Percentiles rank a stretch among this genome's conserved stretches.
These are phyloP conservation scores for Todiramphus saurophagus DNA, from an alignment of 2,113 vertebrate species.

Conservation along the genomic window DNA sequence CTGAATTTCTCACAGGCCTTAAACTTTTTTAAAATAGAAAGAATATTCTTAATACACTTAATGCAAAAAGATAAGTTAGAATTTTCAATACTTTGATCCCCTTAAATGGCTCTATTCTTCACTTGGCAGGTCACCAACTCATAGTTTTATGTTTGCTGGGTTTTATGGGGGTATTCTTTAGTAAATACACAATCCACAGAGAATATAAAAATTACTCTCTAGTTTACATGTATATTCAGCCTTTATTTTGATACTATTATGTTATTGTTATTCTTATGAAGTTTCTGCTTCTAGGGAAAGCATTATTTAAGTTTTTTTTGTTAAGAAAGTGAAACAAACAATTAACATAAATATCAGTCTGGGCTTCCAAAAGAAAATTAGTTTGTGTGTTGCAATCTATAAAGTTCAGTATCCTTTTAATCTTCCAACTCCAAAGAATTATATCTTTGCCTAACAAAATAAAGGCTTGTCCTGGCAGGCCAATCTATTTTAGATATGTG, in stretches of 20 bases:
- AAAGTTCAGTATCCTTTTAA: background rate
- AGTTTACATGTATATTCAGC: background rate
- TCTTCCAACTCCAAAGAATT: background rate
- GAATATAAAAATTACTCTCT: background rate
- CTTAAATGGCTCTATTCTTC: background rate
- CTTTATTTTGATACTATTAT: background rate
- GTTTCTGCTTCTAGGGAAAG: background rate
- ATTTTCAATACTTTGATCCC: background rate
- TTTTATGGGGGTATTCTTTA: background rate
- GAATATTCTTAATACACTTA: background rate
- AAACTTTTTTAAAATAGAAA: background rate
- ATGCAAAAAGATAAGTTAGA: background rate
- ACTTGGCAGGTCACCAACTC: background rate
- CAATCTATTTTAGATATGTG: background rate
- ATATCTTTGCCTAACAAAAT: background rate
- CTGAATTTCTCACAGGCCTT: background rate
- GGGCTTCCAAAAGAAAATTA: background rate
- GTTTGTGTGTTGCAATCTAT: background rate
- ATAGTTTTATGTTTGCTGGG: background rate
- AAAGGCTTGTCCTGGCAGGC: background rate
- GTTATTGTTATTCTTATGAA: background rate
- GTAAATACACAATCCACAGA: background rate
- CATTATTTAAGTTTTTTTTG: background rate
- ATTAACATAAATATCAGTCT: background rate
- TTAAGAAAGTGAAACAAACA: background rate